Evolutionary conservation across 2,797 vertebrate genomes (phyloP).

Genomic region (Megalops cyprinoides): DNA sequence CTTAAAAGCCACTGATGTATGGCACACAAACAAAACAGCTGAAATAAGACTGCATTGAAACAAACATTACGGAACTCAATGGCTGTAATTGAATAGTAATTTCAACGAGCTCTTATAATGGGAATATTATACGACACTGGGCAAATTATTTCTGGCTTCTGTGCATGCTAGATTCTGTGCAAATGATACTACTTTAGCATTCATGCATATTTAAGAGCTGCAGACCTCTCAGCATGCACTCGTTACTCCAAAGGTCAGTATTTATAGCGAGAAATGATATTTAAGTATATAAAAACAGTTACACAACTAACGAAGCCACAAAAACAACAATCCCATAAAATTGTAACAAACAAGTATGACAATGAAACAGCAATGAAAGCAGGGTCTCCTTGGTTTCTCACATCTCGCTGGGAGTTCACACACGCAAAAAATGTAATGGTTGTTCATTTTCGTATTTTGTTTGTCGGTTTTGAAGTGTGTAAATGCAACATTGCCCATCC

Average conservation of each 20-base stretch:
- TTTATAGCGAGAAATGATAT: not conserved
- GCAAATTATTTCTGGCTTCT: slow-evolving; percentile 2
- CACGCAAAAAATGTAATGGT: not conserved
- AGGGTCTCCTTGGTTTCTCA: not conserved
- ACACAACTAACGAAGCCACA: not conserved
- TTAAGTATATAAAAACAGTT: not conserved
- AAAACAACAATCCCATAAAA: not conserved
- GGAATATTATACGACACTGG: not conserved
- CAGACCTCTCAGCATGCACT: not conserved
- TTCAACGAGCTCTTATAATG: slow-evolving; percentile 11
- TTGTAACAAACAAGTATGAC: not conserved
- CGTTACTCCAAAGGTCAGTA: not conserved
- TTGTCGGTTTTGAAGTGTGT: not conserved
- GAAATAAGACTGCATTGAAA: not conserved
- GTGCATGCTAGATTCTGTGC: not conserved
- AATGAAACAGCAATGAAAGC: not conserved
- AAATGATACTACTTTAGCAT: not conserved
- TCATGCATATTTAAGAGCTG: not conserved
- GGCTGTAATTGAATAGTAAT: slow-evolving; percentile 23
- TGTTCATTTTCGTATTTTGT: not conserved
- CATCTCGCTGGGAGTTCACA: not conserved
- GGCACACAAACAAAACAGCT: not conserved
- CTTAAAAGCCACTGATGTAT: slow-evolving; percentile 4
- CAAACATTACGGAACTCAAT: slow-evolving; percentile 19
- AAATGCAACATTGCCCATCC: not conserved